These are phyloP conservation scores for Epizoanthus ramosus DNA, from an alignment of 92 coral and sea anemone genomes.

Conservation along the genomic window DNA sequence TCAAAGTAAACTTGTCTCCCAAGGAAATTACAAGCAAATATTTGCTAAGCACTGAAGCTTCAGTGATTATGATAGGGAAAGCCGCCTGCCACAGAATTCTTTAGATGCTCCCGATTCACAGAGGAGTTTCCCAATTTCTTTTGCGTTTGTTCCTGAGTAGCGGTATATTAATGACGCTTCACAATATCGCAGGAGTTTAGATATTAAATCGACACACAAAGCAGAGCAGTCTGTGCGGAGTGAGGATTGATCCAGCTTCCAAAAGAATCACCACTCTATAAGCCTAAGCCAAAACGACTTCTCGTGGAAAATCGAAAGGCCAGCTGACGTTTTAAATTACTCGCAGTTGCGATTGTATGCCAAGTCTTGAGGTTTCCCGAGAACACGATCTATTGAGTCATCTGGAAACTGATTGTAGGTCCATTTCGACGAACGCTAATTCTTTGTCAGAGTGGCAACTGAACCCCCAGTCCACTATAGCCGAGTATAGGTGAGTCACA, in stretches of 20 bases:
- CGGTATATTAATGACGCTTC: neutral
- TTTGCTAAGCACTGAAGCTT: neutral
- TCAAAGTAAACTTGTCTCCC: conserved; percentile 8
- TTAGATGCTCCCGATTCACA: neutral
- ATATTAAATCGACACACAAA: conserved; percentile 1
- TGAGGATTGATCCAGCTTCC: neutral
- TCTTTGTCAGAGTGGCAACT: neutral
- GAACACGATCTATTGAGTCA: neutral
- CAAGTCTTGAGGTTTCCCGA: too few species aligned
- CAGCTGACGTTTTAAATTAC: conserved; percentile 7
- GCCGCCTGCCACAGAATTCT: conserved; percentile 21
- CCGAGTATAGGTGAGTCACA: neutral
- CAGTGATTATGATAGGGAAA: conserved; percentile 16
- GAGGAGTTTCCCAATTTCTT: neutral
- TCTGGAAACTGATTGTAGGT: neutral
- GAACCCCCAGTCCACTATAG: neutral
- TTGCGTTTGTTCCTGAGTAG: conserved; percentile 12
- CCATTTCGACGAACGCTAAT: neutral
- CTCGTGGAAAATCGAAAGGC: conserved; percentile 1
- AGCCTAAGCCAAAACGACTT: neutral
- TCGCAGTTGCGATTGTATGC: neutral
- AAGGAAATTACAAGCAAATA: conserved; percentile 29
- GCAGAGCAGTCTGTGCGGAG: neutral
- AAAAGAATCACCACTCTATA: neutral
- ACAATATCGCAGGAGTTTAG: neutral